Base-by-base conservation (phyloP, 2,888 invertebrate species). In the Acleris sparsana region DNA sequence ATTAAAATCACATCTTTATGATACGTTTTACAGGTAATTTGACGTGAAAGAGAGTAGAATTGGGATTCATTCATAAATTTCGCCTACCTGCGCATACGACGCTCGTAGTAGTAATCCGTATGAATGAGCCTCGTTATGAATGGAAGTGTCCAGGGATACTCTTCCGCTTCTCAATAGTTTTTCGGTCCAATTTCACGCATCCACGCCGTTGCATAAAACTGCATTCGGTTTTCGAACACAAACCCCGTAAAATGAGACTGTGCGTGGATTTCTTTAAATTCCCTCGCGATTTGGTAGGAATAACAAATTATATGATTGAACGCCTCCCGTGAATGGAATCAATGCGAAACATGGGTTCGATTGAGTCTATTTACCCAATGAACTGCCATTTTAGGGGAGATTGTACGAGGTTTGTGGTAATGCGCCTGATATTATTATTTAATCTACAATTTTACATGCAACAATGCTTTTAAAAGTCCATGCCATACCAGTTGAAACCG, bases 181-280 rank as follows among this genome's bases (percentile, higher is more conserved):
- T 75, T 74, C 76, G 76, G 88, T 88, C 87, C 89, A 91, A 92
- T 92, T 92, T 89, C 80, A 90, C 86, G 89, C 84, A 77, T 77
- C 82, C 69, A 81, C 86, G 80, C 85, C 82, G 83, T 92, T 92
- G 91, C 90, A 91, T 90, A 89, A 89, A 89, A 87, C 85, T 77
- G 75, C 83, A 82, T 82, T 83, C 79, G 75, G 81, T 85, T 79
- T 80, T 82, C 78, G n/a, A 52, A 11, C 5, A 85, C 83, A 79
- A 80, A 71, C 70, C 74, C 75, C 78, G 76, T 79, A 79, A 81
- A 79, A 79, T 77, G 69, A 76, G 70, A 62, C 70, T 75, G 78
- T 76, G 75, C 83, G 77, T 65, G 53, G 68, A 73, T 76, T 77
- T 82, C 68, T 70, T 65, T 72, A 71, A 73, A 76, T 80, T 78